Evolutionary conservation across 2,113 vertebrate species (phyloP).

Genomic region (Oryzias curvinotus): DNA sequence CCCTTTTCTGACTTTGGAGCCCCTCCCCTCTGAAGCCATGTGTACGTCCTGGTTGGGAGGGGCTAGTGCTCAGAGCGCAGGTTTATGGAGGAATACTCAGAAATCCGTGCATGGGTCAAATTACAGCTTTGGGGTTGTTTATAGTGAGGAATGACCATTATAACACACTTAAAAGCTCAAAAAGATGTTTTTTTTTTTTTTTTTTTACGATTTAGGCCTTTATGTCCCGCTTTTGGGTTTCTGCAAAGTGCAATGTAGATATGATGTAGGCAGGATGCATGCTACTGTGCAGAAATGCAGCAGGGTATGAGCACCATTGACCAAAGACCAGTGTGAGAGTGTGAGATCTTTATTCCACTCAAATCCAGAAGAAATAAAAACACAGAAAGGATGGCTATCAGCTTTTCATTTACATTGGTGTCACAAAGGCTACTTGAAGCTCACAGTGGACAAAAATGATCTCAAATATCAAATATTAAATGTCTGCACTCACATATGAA

Average conservation of each 20-base stretch:
- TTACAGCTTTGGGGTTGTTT: no score
- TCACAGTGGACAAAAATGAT: conserved; percentile 36
- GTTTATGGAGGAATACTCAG: no score
- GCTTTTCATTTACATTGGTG: conserved; percentile 42
- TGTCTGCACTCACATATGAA: conserved; percentile 13
- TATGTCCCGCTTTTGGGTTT: conserved; percentile 16
- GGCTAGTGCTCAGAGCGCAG: no score
- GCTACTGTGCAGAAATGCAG: conserved; percentile 20
- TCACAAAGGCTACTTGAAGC: conserved; percentile 32
- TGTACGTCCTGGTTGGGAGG: no score
- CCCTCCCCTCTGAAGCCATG: no score
- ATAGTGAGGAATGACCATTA: no score
- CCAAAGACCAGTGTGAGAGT: no score
- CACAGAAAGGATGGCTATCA: conserved; percentile 29
- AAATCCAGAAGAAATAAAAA: conserved; percentile 14
- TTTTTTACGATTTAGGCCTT: no score
- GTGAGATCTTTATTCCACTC: conserved; percentile 15
- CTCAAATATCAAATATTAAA: conserved; percentile 49
- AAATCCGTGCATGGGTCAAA: no score
- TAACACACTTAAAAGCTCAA: no score
- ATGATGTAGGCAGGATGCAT: conserved; percentile 15
- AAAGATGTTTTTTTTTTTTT: no score
- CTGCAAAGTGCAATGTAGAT: conserved; percentile 4
- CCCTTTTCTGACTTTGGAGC: no score
- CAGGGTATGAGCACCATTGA: conserved; percentile 28